These are phyloP conservation scores for Tholera decimalis DNA, from an alignment of 2,888 invertebrate genomes.

Conservation along the genomic window DNA sequence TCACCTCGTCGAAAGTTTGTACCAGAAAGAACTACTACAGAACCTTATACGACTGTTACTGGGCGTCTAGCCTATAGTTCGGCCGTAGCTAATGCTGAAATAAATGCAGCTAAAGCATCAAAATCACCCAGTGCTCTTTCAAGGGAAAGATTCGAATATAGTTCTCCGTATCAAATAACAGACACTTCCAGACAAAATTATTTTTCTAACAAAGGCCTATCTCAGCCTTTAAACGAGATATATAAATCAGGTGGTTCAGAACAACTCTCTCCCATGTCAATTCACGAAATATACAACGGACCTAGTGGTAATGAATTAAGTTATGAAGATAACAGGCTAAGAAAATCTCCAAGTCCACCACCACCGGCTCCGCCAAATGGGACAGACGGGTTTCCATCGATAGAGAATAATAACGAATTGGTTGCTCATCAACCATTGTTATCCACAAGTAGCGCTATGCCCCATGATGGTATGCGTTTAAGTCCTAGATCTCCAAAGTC, in stretches of 20 bases:
- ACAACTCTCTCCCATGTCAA: constrained; percentile 92
- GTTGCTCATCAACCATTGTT: constrained; percentile 79
- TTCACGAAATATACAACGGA: constrained; percentile 93
- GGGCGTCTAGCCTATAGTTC: constrained; percentile 93
- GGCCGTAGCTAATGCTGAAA: constrained; percentile 93
- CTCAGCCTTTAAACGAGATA: constrained; percentile 88
- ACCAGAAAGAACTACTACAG: constrained; percentile 91
- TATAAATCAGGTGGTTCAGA: constrained; percentile 89
- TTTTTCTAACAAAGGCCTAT: constrained; percentile 81
- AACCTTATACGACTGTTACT: constrained; percentile 93
- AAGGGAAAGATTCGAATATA: constrained; percentile 91
- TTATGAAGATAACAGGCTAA: constrained; percentile 87
- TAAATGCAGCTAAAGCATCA: constrained; percentile 88
- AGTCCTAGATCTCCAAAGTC: constrained; percentile 94
- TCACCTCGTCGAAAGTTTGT: constrained; percentile 92
- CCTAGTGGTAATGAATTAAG: constrained; percentile 85
- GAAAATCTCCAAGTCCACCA: constrained; percentile 94
- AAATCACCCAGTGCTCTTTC: constrained; percentile 90
- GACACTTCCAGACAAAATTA: constrained; percentile 83
- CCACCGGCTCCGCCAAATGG: constrained; percentile 95
- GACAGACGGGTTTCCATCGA: constrained; percentile 86
- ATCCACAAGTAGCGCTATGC: constrained; percentile 76
- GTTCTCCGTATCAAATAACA: constrained; percentile 88
- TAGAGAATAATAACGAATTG: constrained; percentile 82
- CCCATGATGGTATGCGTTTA: constrained; percentile 89